These are phyloP conservation scores for Tyrannus savana DNA, from an alignment of 2,113 vertebrate genomes.

Conservation along the genomic window DNA sequence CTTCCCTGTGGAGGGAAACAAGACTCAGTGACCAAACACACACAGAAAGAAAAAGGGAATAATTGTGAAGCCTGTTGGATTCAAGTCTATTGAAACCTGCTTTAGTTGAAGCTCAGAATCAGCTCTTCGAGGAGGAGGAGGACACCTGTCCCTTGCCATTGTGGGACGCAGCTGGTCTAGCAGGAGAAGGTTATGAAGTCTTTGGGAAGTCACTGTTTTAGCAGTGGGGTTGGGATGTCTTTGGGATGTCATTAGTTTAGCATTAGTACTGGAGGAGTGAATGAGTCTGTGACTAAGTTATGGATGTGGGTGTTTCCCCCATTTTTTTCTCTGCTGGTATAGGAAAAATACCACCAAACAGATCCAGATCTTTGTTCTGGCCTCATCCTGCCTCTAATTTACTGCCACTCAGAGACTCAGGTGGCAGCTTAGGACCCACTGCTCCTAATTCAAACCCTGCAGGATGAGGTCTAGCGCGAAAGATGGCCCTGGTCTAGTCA, in stretches of 20 bases:
- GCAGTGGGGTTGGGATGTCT: neutral
- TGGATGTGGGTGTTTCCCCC: rapidly evolving
- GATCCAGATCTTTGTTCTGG: neutral
- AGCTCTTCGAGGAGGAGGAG: neutral
- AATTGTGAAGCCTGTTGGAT: neutral
- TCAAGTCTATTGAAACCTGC: neutral
- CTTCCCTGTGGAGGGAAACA: neutral
- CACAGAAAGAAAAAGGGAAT: neutral
- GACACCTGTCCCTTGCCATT: neutral
- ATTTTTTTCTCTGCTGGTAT: neutral
- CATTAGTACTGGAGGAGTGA: neutral
- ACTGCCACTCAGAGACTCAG: rapidly evolving
- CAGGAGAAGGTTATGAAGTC: neutral
- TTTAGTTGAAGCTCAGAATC: neutral
- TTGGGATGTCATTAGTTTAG: neutral
- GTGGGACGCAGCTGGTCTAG: neutral
- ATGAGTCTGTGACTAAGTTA: neutral
- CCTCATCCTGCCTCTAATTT: neutral
- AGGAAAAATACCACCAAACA: neutral
- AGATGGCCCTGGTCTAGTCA: neutral
- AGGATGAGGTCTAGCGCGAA: neutral
- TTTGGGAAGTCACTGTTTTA: neutral
- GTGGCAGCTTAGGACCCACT: neutral
- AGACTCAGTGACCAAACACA: neutral
- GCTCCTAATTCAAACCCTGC: neutral